Percentiles rank a stretch among this genome's conserved stretches.
These are phyloP conservation scores for Orchesellides sinensis DNA, from an alignment of 2,888 invertebrate species.

Conservation along the genomic window DNA sequence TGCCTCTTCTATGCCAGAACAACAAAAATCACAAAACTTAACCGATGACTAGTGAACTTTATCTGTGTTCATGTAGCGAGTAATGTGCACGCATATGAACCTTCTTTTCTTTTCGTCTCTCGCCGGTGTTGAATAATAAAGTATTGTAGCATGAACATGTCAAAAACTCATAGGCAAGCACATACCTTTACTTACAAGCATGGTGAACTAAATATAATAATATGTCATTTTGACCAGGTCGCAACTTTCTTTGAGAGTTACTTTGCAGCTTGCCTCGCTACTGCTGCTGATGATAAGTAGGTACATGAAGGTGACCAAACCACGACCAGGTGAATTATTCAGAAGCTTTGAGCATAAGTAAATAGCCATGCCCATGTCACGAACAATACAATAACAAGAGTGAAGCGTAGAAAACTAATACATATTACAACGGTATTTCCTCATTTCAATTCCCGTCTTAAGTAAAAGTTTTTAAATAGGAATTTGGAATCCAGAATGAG, in stretches of 20 bases:
- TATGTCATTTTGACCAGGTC: constrained; percentile 38
- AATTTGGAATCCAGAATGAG: no score
- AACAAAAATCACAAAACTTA: background rate
- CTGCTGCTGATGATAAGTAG: background rate
- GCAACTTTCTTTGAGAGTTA: no score
- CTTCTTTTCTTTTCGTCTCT: constrained; percentile 8
- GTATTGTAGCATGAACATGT: constrained; percentile 47
- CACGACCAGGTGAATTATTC: constrained; percentile 8
- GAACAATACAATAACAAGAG: background rate
- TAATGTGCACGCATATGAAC: constrained; percentile 37
- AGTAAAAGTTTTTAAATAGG: no score
- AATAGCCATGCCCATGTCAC: background rate
- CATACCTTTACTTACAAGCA: constrained; percentile 18
- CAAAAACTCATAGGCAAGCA: constrained; percentile 48
- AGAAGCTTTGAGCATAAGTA: background rate
- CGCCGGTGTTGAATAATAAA: constrained; percentile 50
- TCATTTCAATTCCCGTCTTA: no score
- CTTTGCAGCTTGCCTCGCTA: constrained; percentile 3
- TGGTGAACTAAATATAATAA: constrained; percentile 22
- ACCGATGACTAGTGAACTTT: constrained; percentile 55
- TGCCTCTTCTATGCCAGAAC: background rate
- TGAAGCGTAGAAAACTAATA: no score
- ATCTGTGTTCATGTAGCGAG: constrained; percentile 51
- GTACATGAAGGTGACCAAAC: background rate
- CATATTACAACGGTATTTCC: no score